Conservation (phyloP, 2,888 invertebrate species). For the Slavum lentiscoides region DNA sequence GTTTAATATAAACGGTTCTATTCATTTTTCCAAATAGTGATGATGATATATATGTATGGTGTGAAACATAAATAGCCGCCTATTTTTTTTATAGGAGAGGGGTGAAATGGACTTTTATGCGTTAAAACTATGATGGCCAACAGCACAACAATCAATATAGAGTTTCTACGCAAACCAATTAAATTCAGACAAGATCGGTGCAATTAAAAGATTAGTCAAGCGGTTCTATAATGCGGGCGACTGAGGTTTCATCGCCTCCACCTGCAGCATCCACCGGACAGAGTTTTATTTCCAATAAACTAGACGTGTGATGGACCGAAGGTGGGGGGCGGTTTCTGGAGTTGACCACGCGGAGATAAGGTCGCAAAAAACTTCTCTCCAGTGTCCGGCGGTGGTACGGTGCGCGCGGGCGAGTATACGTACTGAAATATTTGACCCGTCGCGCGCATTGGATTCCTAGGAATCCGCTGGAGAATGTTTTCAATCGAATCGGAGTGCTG, state of each 20-base stretch:
- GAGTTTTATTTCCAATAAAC: conserved; percentile 27
- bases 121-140: not conserved
- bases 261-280: not conserved
- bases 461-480: conserved; percentile 41
- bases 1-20: conserved; percentile 1
- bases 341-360: not conserved
- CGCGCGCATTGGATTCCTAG: conserved; percentile 15
- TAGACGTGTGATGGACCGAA: not conserved
- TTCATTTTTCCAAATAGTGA: not conserved
- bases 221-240: conserved; percentile 17
- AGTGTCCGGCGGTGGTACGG: conserved; percentile 16
- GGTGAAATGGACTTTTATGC: conserved; percentile 6
- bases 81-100: not conserved
- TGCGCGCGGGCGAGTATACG: not conserved
- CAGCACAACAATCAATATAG: not conserved
- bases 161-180: conserved; percentile 39
- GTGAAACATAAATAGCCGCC: not conserved
- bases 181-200: conserved; percentile 17
- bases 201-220: conserved; percentile 44
- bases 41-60: not conserved
- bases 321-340: not conserved
- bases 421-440: conserved; percentile 42
- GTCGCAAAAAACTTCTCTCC: conserved; percentile 20
- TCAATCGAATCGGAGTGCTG: conserved; percentile 35
- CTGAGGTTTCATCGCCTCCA: conserved; percentile 14